Percentiles rank a stretch among this genome's conserved stretches.
Conservation (phyloP, 2,797 vertebrate species). For the Muraenolepis orangiensis region DNA sequence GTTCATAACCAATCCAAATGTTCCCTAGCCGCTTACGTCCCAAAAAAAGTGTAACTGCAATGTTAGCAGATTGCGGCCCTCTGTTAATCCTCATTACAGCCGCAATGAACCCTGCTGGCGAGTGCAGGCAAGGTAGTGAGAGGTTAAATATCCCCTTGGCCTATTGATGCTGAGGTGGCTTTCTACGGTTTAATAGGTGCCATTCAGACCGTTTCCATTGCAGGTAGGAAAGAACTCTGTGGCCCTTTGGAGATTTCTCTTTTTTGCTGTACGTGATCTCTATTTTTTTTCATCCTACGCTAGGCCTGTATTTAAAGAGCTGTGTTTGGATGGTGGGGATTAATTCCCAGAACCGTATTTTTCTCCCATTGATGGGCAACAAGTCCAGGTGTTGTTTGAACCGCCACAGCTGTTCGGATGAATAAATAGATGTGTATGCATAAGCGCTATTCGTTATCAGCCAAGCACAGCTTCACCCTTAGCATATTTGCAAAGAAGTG, state of each 20-base stretch:
- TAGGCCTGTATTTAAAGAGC: background rate
- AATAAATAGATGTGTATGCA: constrained; percentile 44
- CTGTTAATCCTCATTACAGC: constrained; percentile 56
- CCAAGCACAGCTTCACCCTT: constrained; percentile 44
- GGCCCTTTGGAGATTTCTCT: background rate
- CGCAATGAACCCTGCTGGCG: constrained; percentile 13
- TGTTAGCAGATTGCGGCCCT: constrained; percentile 47
- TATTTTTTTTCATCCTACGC: constrained; percentile 34
- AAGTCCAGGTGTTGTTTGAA: background rate
- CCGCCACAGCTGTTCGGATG: constrained; percentile 20
- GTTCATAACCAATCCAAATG: constrained; percentile 8
- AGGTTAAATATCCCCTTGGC: constrained; percentile 42
- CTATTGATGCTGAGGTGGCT: constrained; percentile 62
- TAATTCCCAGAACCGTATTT: constrained; percentile 27
- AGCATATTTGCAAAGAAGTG: background rate
- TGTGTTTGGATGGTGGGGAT: background rate
- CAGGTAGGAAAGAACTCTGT: constrained; percentile 30
- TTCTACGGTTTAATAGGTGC: constrained; percentile 43
- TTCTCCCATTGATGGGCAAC: background rate
- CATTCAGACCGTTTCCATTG: constrained; percentile 55
- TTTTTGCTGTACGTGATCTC: constrained; percentile 17
- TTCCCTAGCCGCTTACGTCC: constrained; percentile 22
- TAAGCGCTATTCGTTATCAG: constrained; percentile 50
- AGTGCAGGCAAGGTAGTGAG: constrained; percentile 37
- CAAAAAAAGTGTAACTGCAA: constrained; percentile 24